These are phyloP conservation scores for Seladonia tumulorum DNA, from an alignment of 2,888 invertebrate species.

Conservation along the genomic window DNA sequence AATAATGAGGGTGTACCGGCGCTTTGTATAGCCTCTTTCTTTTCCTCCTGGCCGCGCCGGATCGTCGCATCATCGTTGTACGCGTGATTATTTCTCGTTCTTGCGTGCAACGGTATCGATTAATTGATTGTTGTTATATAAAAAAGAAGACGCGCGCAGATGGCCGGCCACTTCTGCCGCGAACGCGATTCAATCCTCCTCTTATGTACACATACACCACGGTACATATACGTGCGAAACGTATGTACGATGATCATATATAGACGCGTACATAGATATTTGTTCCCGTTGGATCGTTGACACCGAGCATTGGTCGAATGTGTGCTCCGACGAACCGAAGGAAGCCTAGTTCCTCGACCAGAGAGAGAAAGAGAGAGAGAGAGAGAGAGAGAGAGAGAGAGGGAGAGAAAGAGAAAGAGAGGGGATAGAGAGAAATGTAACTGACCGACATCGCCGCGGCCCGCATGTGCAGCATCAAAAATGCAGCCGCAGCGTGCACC, in stretches of 20 bases:
- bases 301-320: constrained; percentile 18
- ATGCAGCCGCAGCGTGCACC: constrained; percentile 51
- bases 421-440: constrained; percentile 47
- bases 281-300: constrained; percentile 34
- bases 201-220: neutral
- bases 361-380: constrained; percentile 31
- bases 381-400: constrained; percentile 28
- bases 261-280: neutral
- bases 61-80: constrained; percentile 16
- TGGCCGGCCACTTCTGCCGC: neutral
- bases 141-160: constrained; percentile 54
- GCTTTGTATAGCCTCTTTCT: constrained; percentile 51
- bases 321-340: constrained; percentile 27
- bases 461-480: constrained; percentile 64
- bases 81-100: constrained; percentile 44
- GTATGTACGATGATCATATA: neutral
- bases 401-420: constrained; percentile 33
- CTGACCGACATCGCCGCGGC: constrained; percentile 64
- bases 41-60: constrained; percentile 37
- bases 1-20: constrained; percentile 62
- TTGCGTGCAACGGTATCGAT: constrained; percentile 63
- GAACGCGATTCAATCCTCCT: constrained; percentile 3
- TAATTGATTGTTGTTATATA: constrained; percentile 70
- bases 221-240: neutral
- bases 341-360: constrained; percentile 42